Base-by-base conservation (phyloP, 2,113 vertebrate species). In the Puffinus mauretanicus region DNA sequence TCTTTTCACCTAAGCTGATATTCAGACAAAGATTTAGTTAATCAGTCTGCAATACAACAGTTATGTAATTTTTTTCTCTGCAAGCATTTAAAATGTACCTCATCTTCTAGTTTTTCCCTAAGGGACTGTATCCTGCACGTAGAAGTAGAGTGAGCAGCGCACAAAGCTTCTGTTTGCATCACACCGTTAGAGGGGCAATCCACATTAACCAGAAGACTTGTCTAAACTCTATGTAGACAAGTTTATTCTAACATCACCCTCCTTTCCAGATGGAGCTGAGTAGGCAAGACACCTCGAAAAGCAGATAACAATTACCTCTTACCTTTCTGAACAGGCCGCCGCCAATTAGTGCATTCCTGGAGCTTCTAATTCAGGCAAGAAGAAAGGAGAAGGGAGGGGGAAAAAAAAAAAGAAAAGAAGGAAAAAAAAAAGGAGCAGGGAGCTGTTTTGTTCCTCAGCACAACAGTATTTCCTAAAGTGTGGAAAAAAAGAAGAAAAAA, bases 291-390 rank as follows among this genome's bases (percentile, higher is more conserved):
- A 95, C 57, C 80, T 95, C 18, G 3, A 82, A 86, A 69, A 90
- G 49, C 64, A 97, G 73, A 52, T 91, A 93, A 88, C 75, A 91
- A 96, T 92, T 96, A 84, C 88, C 75, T 95, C 96, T 96, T 96
- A 96, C 96, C 96, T 97, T 96, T 94, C 92, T 93, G 92, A 97
- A 94, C 91, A 95, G 93, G 95, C 96, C 16, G 40, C 92, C 11
- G 40, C 94, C 91, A 96, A 97, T 97, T 96, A 97, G 79, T 88
- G 93, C 97, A 95, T 92, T 95, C 90, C 94, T 86, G 90, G 61
- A 84, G 90, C 86, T 97, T 96, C 96, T 90, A 57, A 94, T 84
- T 95, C 91, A 94, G 86, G 54, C 78, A 81, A 60, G 42, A 62
- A 95, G 80, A 82, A 80, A 49, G 52, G 62, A n/a, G 38, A 16